phyloP scores from a whole-genome alignment of 2,113 vertebrate genomes.

The Nannospalax galili region DNA sequence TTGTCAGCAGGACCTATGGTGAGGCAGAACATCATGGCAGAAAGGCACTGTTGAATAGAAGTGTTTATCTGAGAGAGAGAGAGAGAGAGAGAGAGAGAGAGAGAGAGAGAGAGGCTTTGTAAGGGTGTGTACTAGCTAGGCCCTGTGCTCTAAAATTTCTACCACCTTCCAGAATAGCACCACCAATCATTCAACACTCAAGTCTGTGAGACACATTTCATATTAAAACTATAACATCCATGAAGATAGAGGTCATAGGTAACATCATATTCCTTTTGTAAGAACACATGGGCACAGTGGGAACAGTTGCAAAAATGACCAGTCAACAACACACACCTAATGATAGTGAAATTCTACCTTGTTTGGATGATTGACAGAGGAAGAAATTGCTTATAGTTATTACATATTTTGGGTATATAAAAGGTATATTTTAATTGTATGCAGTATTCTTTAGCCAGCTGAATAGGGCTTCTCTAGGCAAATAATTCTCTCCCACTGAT shows the following conservation, averaged over 20 bases:
- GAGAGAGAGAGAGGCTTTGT: not conserved
- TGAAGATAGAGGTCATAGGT: not conserved
- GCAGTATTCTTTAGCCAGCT: not conserved
- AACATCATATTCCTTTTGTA: not conserved
- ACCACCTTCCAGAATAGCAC: not conserved
- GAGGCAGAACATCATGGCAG: not conserved
- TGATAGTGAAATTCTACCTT: not conserved
- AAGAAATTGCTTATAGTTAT: not conserved
- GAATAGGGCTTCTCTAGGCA: not conserved
- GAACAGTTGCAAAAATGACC: not conserved
- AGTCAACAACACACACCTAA: not conserved
- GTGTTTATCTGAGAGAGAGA: not conserved
- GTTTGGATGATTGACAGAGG: not conserved
- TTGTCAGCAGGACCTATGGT: not conserved
- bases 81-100: not conserved
- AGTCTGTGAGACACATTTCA: not conserved
- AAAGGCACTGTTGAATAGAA: not conserved
- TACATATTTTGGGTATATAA: not conserved
- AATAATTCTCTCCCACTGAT: not conserved
- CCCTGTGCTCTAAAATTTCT: too few species aligned
- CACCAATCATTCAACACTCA: not conserved
- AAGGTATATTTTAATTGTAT: not conserved
- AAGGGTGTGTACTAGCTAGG: too few species aligned
- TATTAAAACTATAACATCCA: not conserved
- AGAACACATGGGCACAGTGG: fast-evolving